These are phyloP conservation scores for Melipona bicolor DNA, from an alignment of 2,888 invertebrate species.

Conservation along the genomic window DNA sequence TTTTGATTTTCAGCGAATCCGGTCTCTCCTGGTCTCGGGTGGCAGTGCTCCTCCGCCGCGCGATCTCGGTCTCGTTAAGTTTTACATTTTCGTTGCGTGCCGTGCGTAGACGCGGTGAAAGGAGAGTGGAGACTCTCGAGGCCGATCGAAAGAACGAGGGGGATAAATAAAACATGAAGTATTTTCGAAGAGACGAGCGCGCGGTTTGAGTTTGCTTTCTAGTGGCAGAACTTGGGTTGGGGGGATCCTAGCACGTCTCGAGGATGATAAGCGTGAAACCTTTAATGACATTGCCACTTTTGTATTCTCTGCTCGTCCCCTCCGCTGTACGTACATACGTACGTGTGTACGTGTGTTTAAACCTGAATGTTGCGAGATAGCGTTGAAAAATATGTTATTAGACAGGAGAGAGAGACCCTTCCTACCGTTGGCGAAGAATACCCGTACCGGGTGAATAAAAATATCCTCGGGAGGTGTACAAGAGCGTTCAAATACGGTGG, in stretches of 20 bases:
- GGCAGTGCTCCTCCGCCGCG: no score
- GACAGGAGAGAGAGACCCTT: no score
- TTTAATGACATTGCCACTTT: conserved; percentile 27
- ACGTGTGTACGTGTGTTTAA: no score
- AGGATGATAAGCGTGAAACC: conserved; percentile 42
- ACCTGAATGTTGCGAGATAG: background rate
- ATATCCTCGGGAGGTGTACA: no score
- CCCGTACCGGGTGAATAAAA: no score
- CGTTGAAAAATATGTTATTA: background rate
- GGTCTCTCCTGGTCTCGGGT: no score
- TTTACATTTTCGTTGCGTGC: no score
- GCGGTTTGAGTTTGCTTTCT: conserved; percentile 1
- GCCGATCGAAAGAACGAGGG: conserved; percentile 12
- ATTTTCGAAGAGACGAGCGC: conserved; percentile 41
- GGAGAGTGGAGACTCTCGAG: no score
- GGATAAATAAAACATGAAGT: conserved; percentile 61
- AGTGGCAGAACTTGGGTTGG: background rate
- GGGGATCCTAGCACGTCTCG: background rate
- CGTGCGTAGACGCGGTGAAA: no score
- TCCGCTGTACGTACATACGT: background rate
- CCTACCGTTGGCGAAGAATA: no score
- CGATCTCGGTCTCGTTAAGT: no score
- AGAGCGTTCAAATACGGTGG: background rate
- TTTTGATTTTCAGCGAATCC: no score
- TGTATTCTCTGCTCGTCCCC: conserved; percentile 6